Conservation (phyloP, 1,140 invertebrate genomes). For the Agrypnia vestita region DNA sequence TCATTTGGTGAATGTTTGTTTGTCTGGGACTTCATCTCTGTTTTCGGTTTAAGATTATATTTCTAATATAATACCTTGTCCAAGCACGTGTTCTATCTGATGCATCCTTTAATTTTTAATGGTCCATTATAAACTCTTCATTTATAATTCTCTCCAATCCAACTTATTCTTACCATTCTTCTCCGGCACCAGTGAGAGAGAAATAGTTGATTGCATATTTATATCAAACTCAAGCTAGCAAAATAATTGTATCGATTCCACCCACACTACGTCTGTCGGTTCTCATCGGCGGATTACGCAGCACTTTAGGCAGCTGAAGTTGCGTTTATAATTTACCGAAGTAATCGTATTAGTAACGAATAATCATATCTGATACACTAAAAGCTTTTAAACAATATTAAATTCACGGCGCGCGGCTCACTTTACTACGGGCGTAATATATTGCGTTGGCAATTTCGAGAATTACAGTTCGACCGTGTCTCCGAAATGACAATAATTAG, state of each 20-base stretch:
- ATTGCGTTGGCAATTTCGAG: constrained; percentile 20
- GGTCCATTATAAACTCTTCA: too few species aligned
- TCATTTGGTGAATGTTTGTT: too few species aligned
- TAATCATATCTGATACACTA: constrained; percentile 44
- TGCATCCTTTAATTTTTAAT: too few species aligned
- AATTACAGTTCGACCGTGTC: constrained; percentile 41
- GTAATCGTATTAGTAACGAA: constrained; percentile 35
- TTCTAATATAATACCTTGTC: too few species aligned
- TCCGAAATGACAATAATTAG: constrained; percentile 58
- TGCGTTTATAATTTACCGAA: constrained; percentile 19
- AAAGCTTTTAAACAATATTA: constrained; percentile 39
- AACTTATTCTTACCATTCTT: too few species aligned
- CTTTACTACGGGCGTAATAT: neutral
- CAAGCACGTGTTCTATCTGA: too few species aligned
- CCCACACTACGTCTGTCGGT: neutral
- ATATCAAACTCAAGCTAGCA: too few species aligned
- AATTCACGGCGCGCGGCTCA: constrained; percentile 17
- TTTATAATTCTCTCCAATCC: too few species aligned
- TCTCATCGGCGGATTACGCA: constrained; percentile 10
- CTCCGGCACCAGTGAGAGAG: too few species aligned
- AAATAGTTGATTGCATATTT: too few species aligned
- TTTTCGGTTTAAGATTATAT: too few species aligned
- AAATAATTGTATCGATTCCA: neutral
- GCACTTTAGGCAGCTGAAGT: constrained; percentile 19
- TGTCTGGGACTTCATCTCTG: too few species aligned